Conservation (phyloP, 1,140 invertebrate species). For the Homalodisca vitripennis region DNA sequence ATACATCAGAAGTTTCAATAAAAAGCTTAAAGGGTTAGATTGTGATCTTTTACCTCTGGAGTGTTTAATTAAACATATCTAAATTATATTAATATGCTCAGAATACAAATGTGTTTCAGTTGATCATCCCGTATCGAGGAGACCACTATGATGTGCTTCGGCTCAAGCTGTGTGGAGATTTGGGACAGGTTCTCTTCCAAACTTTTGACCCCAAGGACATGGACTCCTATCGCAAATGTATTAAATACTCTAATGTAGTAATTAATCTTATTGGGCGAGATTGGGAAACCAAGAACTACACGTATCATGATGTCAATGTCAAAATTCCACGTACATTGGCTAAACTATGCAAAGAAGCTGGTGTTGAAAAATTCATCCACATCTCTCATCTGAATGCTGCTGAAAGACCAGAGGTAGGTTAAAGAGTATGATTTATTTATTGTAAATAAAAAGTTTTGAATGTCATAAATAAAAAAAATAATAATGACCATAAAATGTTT, state of each 20-base stretch:
- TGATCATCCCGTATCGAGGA: slow-evolving; percentile 90
- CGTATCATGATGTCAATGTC: slow-evolving; percentile 77
- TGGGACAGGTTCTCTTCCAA: slow-evolving; percentile 93
- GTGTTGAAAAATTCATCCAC: slow-evolving; percentile 84
- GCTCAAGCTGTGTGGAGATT: slow-evolving; percentile 86
- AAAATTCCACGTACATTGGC: slow-evolving; percentile 72
- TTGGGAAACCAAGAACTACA: slow-evolving; percentile 89
- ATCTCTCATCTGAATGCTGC: slow-evolving; percentile 74
- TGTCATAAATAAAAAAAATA: not conserved
- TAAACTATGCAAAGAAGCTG: slow-evolving; percentile 68
- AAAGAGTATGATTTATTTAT: slow-evolving; percentile 30
- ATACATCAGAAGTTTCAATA: too few relatives aligned
- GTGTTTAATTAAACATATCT: too few relatives aligned
- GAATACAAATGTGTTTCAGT: slow-evolving; percentile 64
- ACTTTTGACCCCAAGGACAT: slow-evolving; percentile 86
- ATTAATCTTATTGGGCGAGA: slow-evolving; percentile 93
- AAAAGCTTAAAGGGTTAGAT: too few relatives aligned
- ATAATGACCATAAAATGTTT: too few relatives aligned
- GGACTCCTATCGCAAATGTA: slow-evolving; percentile 78
- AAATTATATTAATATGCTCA: too few relatives aligned
- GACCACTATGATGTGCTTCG: slow-evolving; percentile 75
- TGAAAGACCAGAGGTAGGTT: slow-evolving; percentile 60
- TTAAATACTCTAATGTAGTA: slow-evolving; percentile 97
- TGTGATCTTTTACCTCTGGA: too few relatives aligned
- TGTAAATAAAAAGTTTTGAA: not conserved